phyloP scores from a whole-genome alignment of 2,888 invertebrate genomes.

The Papilio demoleus region DNA sequence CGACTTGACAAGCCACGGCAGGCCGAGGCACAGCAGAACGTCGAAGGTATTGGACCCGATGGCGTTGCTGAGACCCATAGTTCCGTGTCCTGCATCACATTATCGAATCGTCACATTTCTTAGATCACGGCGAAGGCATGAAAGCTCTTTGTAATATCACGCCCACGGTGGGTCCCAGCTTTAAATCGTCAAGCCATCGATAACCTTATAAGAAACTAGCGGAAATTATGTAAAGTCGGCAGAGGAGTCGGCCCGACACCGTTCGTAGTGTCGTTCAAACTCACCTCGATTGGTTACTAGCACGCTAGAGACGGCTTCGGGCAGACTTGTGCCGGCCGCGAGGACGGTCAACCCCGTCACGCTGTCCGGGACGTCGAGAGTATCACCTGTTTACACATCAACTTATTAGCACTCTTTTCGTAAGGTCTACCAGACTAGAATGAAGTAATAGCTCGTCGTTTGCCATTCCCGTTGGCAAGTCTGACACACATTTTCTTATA shows the following conservation, averaged over 20 bases:
- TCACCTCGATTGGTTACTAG: slow-evolving; percentile 85
- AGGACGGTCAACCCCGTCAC: slow-evolving; percentile 97
- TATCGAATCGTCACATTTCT: not conserved
- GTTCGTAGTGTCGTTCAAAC: slow-evolving; percentile 75
- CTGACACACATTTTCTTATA: too few relatives aligned
- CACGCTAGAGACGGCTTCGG: slow-evolving; percentile 97
- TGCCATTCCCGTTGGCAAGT: too few relatives aligned
- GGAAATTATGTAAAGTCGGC: too few relatives aligned
- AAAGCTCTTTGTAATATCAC: too few relatives aligned
- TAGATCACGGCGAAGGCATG: too few relatives aligned
- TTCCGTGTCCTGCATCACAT: slow-evolving; percentile 89
- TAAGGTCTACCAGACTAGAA: too few relatives aligned
- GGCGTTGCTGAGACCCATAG: slow-evolving; percentile 96
- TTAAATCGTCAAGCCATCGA: too few relatives aligned
- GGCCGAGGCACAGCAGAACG: slow-evolving; percentile 92
- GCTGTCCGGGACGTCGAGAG: slow-evolving; percentile 92
- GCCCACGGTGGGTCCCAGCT: too few relatives aligned
- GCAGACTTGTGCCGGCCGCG: slow-evolving; percentile 96
- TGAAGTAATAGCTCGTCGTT: too few relatives aligned
- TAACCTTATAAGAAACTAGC: too few relatives aligned
- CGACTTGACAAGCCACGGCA: slow-evolving; percentile 96
- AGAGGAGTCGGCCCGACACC: too few relatives aligned
- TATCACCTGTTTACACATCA: slow-evolving; percentile 88
- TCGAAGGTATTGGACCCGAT: slow-evolving; percentile 96
- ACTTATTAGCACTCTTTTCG: too few relatives aligned